Percentiles rank a stretch among this genome's conserved stretches.
phyloP scores from a whole-genome alignment of 2,888 invertebrate species.

The Muscina levida region DNA sequence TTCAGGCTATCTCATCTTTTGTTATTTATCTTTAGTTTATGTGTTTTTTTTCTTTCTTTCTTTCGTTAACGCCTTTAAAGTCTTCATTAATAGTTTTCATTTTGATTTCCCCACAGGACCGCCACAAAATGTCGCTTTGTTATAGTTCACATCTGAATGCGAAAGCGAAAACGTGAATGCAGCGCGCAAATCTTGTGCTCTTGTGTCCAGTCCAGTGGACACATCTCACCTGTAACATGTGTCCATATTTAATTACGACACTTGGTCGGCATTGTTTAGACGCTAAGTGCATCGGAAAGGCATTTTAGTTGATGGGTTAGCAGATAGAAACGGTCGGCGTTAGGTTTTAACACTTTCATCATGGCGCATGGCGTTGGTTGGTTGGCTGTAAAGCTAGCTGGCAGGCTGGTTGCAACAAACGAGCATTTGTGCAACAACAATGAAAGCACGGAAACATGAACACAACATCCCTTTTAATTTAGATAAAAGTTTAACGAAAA shows the following conservation, averaged over 20 bases:
- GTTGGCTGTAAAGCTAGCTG: neutral
- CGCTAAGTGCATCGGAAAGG: slow-evolving; percentile 60
- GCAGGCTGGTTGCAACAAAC: neutral
- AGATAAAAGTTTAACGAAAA: slow-evolving; percentile 37
- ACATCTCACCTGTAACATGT: slow-evolving; percentile 59
- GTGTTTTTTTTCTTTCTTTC: no score
- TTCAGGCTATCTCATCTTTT: no score
- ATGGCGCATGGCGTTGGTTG: slow-evolving; percentile 8
- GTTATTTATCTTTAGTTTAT: no score
- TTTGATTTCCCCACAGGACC: slow-evolving; percentile 34
- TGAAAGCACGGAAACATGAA: neutral
- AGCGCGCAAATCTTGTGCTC: neutral
- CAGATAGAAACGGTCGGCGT: slow-evolving; percentile 8
- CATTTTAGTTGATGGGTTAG: neutral
- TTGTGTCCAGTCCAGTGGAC: neutral
- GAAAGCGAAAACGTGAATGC: neutral
- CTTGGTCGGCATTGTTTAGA: slow-evolving; percentile 50
- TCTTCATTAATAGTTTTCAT: slow-evolving; percentile 32
- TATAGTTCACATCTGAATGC: neutral
- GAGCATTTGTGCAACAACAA: slow-evolving; percentile 5
- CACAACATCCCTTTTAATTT: slow-evolving; percentile 45
- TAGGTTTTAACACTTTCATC: slow-evolving; percentile 35
- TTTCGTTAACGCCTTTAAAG: slow-evolving; percentile 24
- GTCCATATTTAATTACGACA: slow-evolving; percentile 63
- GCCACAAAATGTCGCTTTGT: slow-evolving; percentile 1